Evolutionary conservation across 2,113 vertebrate genomes (phyloP).

Genomic region (Mola mola): DNA sequence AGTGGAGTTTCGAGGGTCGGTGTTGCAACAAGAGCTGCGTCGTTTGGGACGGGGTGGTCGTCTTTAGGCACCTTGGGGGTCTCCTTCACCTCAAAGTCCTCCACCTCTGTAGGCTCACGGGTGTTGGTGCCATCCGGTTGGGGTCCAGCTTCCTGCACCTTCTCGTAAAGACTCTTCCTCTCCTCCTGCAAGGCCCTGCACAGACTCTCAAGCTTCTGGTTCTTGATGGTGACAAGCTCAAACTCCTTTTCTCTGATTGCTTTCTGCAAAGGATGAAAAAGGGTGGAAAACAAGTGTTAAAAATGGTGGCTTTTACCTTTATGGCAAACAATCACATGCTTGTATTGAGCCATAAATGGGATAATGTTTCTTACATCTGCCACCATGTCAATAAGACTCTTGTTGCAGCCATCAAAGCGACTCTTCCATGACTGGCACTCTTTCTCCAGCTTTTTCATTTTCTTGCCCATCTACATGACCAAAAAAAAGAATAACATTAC

Average conservation of each 20-base stretch:
- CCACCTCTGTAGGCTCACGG: conserved; percentile 41
- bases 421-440: conserved; percentile 94
- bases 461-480: conserved; percentile 93
- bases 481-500: not conserved
- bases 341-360: not conserved
- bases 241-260: conserved; percentile 89
- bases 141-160: conserved; percentile 82
- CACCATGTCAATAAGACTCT: conserved; percentile 93
- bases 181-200: conserved; percentile 95
- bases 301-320: not conserved
- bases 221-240: conserved; percentile 90
- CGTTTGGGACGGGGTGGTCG: not conserved
- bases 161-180: conserved; percentile 88
- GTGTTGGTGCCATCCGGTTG: conserved; percentile 6
- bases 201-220: conserved; percentile 93
- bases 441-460: conserved; percentile 97
- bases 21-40: not conserved
- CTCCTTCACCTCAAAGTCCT: conserved; percentile 25
- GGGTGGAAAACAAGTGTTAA: not conserved
- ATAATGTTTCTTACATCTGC: conserved; percentile 87
- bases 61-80: conserved; percentile 10
- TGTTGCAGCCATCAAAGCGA: conserved; percentile 96
- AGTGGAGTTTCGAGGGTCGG: conserved; percentile 3
- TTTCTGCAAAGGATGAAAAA: conserved; percentile 66
- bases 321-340: not conserved